A percentile compares a stretch with the other conserved stretches of the same genome.
phyloP scores from a whole-genome alignment of 1,140 invertebrate species.

The Drosophila arizonae region DNA sequence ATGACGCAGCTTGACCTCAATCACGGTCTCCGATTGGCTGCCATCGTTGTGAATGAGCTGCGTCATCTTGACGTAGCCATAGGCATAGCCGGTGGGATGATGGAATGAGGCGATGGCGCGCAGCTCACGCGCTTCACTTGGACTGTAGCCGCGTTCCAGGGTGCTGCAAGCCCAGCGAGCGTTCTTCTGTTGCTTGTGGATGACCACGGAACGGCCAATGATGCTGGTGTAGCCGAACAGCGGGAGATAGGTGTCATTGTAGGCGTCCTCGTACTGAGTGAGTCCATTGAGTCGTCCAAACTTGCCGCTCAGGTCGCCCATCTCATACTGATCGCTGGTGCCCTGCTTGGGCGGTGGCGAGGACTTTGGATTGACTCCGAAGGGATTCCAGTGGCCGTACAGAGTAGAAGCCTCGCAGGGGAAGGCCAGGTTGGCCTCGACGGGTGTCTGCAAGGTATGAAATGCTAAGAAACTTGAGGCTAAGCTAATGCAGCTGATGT shows the following conservation, averaged over 20 bases:
- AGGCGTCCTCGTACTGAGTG: conserved; percentile 85
- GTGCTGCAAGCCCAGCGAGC: conserved; percentile 91
- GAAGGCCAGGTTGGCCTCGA: conserved; percentile 92
- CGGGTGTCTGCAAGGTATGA: conserved; percentile 85
- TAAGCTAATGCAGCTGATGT: background rate
- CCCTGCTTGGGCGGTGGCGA: conserved; percentile 86
- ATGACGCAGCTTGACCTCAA: conserved; percentile 94
- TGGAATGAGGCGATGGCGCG: conserved; percentile 95
- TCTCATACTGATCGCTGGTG: conserved; percentile 92
- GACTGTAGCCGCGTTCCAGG: conserved; percentile 92
- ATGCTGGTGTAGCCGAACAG: conserved; percentile 93
- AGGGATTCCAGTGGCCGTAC: conserved; percentile 93
- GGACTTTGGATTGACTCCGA: conserved; percentile 86
- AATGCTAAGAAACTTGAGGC: background rate
- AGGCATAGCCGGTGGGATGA: conserved; percentile 92
- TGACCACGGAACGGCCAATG: conserved; percentile 92
- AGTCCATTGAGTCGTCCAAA: conserved; percentile 89
- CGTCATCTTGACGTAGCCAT: conserved; percentile 94
- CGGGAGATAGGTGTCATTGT: conserved; percentile 93
- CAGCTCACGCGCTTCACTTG: conserved; percentile 92
- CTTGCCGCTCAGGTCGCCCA: conserved; percentile 96
- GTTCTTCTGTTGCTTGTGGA: conserved; percentile 88
- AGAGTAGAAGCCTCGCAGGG: conserved; percentile 93
- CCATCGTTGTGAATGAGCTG: conserved; percentile 94
- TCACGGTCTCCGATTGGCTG: conserved; percentile 92